These are phyloP conservation scores for Zaprionus davidi DNA, from an alignment of 1,140 invertebrate genomes.

Conservation along the genomic window DNA sequence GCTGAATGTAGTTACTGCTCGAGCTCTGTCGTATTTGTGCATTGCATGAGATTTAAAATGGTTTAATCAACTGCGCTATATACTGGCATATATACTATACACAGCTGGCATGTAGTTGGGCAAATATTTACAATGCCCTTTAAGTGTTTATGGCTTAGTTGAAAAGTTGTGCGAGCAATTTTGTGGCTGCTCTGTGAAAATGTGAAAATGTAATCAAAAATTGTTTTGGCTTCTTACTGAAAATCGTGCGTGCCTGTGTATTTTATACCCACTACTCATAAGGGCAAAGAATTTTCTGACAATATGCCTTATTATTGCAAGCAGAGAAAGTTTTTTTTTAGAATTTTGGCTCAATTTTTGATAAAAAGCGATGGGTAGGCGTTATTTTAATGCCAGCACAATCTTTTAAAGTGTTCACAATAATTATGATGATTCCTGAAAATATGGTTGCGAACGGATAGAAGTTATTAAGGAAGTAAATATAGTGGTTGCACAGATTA, in stretches of 20 bases:
- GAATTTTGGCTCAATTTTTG: neutral
- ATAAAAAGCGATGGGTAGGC: no score
- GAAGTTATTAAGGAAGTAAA: no score
- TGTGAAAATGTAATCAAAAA: conserved; percentile 30
- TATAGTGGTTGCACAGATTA: no score
- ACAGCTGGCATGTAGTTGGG: conserved; percentile 8
- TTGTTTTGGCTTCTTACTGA: conserved; percentile 14
- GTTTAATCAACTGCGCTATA: conserved; percentile 66
- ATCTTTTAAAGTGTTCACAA: accelerated
- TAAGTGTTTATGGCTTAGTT: conserved; percentile 47
- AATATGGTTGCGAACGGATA: no score
- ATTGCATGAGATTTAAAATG: conserved; percentile 67
- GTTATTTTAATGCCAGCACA: no score
- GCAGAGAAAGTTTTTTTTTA: neutral
- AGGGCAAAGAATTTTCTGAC: no score
- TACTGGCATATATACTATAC: neutral
- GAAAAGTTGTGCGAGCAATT: conserved; percentile 49
- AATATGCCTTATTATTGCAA: no score
- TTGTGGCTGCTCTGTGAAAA: conserved; percentile 35
- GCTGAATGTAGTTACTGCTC: conserved; percentile 45
- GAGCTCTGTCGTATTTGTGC: conserved; percentile 18
- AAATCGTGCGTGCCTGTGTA: conserved; percentile 11
- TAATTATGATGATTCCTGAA: no score
- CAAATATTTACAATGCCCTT: conserved; percentile 55
- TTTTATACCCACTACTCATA: no score